These are phyloP conservation scores for Onychostoma macrolepis DNA, from an alignment of 2,113 vertebrate genomes.

Conservation along the genomic window DNA sequence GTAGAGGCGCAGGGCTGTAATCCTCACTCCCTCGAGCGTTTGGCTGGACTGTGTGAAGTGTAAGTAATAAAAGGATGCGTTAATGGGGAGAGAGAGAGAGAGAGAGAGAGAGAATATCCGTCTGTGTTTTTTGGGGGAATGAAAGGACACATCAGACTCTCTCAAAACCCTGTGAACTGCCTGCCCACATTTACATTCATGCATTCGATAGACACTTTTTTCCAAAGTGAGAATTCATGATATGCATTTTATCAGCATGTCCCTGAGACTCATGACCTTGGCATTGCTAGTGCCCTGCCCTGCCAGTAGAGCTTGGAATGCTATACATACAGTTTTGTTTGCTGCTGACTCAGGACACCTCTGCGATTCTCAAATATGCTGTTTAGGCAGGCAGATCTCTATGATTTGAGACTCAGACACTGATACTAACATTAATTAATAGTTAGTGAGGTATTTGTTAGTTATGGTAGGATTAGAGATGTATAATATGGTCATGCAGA, in stretches of 20 bases:
- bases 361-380: not conserved
- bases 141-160: not conserved
- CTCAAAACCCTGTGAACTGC: not conserved
- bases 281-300: not conserved
- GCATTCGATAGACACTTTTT: not conserved
- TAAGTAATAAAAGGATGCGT: constrained; percentile 31
- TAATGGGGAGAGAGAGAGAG: constrained; percentile 37
- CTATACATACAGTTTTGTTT: not conserved
- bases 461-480: too few species aligned
- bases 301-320: not conserved
- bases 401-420: not conserved
- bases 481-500: too few species aligned
- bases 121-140: constrained; percentile 4
- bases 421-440: not conserved
- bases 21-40: constrained; percentile 24
- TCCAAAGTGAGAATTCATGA: not conserved
- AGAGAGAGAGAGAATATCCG: constrained; percentile 13
- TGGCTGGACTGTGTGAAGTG: constrained; percentile 11
- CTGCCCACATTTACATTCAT: not conserved
- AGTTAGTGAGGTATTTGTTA: too few species aligned
- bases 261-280: not conserved
- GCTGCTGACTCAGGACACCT: not conserved
- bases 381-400: not conserved
- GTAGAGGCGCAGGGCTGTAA: not conserved
- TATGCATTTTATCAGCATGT: not conserved